Evolutionary conservation across 2,797 vertebrate species (phyloP).

Genomic region (Gorsachius magnificus): DNA sequence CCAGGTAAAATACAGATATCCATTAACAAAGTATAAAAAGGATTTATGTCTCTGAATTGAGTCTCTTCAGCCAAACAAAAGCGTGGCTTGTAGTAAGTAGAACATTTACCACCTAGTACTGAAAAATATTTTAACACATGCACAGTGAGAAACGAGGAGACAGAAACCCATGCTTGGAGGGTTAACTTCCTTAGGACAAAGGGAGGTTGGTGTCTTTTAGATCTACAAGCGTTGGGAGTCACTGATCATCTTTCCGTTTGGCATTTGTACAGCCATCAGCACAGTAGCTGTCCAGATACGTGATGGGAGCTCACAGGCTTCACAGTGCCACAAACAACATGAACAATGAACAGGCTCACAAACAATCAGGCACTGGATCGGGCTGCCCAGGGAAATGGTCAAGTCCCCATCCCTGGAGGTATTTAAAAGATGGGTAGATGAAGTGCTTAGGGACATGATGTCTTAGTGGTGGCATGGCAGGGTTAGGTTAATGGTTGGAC

Average conservation of each 20-base stretch:
- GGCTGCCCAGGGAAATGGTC: too few relatives aligned
- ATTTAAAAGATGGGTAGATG: too few relatives aligned
- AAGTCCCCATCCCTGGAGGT: too few relatives aligned
- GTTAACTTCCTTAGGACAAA: background rate
- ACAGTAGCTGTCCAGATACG: background rate
- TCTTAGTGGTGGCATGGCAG: too few relatives aligned
- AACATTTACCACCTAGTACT: background rate
- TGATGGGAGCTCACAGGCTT: background rate
- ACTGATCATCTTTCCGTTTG: background rate
- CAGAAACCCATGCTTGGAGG: background rate
- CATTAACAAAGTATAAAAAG: background rate
- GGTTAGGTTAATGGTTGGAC: too few relatives aligned
- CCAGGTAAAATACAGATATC: background rate
- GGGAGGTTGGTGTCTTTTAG: background rate
- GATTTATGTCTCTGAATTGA: background rate
- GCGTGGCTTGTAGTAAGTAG: background rate
- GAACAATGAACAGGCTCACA: background rate
- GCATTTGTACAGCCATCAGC: background rate
- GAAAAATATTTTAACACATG: background rate
- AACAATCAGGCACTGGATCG: background rate
- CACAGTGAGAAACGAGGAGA: background rate
- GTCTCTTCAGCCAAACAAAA: background rate
- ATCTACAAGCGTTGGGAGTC: fast-evolving
- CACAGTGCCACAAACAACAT: background rate
- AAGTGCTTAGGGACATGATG: too few relatives aligned